Evolutionary conservation across 2,888 invertebrate genomes (phyloP), one percentile per base, ranked within the genome.

Genomic region (Drosophila testacea): DNA sequence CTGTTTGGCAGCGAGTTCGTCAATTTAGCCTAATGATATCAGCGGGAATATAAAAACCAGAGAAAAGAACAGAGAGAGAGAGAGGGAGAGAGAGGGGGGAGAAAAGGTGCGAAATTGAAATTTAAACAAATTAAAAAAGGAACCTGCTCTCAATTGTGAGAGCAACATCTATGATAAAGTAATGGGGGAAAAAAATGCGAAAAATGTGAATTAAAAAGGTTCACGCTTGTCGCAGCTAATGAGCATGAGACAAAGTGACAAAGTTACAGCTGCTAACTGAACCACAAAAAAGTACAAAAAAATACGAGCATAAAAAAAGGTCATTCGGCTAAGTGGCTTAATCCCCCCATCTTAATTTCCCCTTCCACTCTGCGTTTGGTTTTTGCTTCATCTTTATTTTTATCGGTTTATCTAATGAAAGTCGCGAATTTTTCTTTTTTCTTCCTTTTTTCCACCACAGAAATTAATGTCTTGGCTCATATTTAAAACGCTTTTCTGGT

Each of bases 71-170:
- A 27, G n/a, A 28, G 27, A 7, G 1, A 38, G 6, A 22, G 34
- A n/a, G 16, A 27, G 13, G 30, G 39, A 50, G 70, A 66, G 27
- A n/a, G 10, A 46, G 38, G 28, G 1, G 30, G 28, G 30, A n/a
- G 59, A 83, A 82, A 83, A 83, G 83, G 88, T 83, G 83, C 88
- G 76, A 88, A 86, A 83, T 75, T 78, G 88, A 80, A 83, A 88
- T 88, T 83, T 88, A 83, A 88, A 76, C 88, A 83, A 83, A 83
- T 88, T 83, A 88, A 88, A 86, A 79, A 80, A 59, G 77, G 65
- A 73, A 79, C 60, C 74, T 70, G 69, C 64, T 59, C 79, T 39
- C 69, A 67, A 75, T 73, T 63, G 68, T 42, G 46, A 22, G 68
- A 22, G 68, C 64, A 54, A 61, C 68, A 63, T 56, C 71, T 66